Conservation (phyloP, 2,113 vertebrate genomes). For the Nothoprocta perdicaria region DNA sequence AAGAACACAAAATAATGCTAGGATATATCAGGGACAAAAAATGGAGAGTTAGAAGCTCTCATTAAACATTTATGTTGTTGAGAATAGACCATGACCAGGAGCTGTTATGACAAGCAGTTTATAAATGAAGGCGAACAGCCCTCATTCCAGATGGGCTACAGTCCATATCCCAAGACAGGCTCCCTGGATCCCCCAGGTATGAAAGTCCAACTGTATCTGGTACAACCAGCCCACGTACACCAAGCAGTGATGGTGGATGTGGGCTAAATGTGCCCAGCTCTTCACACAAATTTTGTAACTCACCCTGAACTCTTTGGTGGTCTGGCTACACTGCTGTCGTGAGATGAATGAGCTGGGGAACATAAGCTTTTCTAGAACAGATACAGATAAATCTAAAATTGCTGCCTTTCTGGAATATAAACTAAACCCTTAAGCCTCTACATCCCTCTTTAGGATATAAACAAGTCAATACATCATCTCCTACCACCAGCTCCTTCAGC, state of each 20-base stretch:
- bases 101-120: neutral
- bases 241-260: rapidly evolving
- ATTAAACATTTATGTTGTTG: neutral
- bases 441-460: neutral
- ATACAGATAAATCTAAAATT: neutral
- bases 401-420: neutral
- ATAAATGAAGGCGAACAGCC: neutral
- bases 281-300: neutral
- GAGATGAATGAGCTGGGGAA: neutral
- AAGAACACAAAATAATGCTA: neutral
- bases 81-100: neutral
- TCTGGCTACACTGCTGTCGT: neutral
- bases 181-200: neutral
- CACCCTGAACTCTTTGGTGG: neutral
- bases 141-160: neutral
- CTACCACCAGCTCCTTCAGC: neutral
- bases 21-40: neutral
- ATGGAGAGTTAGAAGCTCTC: neutral
- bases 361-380: neutral
- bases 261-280: neutral
- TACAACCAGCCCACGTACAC: neutral
- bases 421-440: neutral
- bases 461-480: neutral
- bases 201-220: rapidly evolving
- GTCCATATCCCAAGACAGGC: neutral